phyloP scores from a whole-genome alignment of 1,140 invertebrate genomes.

The Anastrepha obliqua region DNA sequence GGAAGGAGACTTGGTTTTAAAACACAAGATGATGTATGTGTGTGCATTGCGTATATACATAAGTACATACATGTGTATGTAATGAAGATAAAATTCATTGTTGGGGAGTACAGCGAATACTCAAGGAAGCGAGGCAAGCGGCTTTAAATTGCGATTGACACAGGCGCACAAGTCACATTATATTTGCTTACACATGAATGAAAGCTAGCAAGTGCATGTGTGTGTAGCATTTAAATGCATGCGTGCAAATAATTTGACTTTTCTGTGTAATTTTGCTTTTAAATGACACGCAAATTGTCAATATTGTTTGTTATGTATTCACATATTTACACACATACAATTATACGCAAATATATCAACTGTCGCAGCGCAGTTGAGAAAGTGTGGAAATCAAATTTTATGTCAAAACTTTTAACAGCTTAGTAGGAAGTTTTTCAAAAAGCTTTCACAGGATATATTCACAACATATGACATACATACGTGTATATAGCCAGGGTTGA shows the following conservation, averaged over 20 bases:
- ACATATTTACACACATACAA: background rate
- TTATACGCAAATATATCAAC: background rate
- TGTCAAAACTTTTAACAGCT: slow-evolving; percentile 29
- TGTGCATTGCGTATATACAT: background rate
- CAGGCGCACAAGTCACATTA: background rate
- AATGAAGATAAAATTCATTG: background rate
- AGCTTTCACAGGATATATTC: background rate
- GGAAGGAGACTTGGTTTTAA: background rate
- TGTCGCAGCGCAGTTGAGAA: background rate
- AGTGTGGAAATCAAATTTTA: slow-evolving; percentile 43
- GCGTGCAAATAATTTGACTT: background rate
- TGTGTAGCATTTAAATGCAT: background rate
- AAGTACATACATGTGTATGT: background rate
- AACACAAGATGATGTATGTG: background rate
- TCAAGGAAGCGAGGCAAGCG: background rate
- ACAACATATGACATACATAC: no score
- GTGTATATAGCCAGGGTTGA: no score
- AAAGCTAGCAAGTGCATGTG: background rate
- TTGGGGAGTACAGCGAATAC: background rate
- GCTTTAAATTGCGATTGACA: slow-evolving; percentile 25
- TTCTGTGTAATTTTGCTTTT: slow-evolving; percentile 11
- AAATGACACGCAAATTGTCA: slow-evolving; percentile 30
- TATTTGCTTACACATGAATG: background rate
- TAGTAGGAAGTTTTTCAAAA: background rate
- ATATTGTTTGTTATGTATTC: slow-evolving; percentile 6